Conservation (phyloP, 2,113 vertebrate species). For the Eudyptes chrysolophus region DNA sequence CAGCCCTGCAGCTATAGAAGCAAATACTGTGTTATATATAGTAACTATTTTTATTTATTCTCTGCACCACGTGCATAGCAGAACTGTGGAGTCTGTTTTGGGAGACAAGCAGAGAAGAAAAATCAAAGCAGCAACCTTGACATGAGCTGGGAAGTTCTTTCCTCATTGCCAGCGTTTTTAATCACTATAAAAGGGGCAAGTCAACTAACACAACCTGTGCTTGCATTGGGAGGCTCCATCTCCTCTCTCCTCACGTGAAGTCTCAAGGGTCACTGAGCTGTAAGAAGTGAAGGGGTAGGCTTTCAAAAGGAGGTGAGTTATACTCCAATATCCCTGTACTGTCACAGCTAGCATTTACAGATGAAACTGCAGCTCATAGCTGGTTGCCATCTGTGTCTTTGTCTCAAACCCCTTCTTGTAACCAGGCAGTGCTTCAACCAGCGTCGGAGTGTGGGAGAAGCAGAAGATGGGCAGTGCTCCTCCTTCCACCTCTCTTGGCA, state of each 20-base stretch:
- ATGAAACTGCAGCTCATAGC: neutral
- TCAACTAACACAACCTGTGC: neutral
- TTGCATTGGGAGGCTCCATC: neutral
- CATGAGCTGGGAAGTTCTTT: neutral
- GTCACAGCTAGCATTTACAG: neutral
- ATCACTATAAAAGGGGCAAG: neutral
- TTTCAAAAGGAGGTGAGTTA: neutral
- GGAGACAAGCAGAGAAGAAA: neutral
- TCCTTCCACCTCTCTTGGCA: neutral
- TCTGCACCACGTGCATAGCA: neutral
- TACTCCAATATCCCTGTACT: neutral
- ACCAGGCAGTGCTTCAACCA: neutral
- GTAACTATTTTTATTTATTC: neutral
- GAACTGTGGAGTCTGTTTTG: neutral
- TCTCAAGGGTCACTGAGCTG: neutral
- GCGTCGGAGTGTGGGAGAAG: neutral
- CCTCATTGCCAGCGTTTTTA: neutral
- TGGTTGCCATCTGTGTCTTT: neutral
- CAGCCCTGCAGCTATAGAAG: neutral
- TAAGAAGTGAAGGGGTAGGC: neutral
- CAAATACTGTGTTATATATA: neutral
- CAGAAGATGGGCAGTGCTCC: neutral
- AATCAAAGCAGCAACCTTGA: neutral
- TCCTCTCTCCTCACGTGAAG: neutral
- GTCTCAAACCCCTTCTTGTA: neutral